A percentile compares a stretch with the other conserved stretches of the same genome.
Conservation (phyloP, 2,797 vertebrate species). For the Dendrocincla tyrannina region DNA sequence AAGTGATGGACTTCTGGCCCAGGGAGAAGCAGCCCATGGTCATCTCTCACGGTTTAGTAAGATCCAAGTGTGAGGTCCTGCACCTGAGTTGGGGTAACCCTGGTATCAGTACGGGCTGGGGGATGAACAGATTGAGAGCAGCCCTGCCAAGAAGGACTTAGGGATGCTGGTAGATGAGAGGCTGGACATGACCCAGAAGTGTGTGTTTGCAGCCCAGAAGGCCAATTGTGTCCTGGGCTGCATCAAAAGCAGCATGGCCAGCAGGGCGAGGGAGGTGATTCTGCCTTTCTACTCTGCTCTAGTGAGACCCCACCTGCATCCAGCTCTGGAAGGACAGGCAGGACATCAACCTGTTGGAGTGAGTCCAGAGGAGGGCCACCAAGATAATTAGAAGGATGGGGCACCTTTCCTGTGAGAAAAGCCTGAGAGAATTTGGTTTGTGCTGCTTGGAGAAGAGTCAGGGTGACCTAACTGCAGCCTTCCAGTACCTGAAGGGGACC, state of each 20-base stretch:
- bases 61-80: not conserved
- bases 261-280: not conserved
- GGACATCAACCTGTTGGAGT: not conserved
- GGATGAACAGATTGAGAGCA: not conserved
- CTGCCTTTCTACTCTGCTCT: not conserved
- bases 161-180: accelerated
- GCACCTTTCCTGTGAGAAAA: not conserved
- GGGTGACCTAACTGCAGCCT: not conserved
- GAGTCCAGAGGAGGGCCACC: not conserved
- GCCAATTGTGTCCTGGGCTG: accelerated
- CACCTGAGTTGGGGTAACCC: not conserved
- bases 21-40: not conserved
- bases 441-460: not conserved
- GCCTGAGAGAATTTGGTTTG: not conserved
- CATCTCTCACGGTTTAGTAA: not conserved
- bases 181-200: not conserved
- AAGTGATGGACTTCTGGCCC: not conserved
- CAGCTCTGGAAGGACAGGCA: not conserved
- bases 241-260: accelerated
- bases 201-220: accelerated
- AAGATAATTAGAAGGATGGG: not conserved
- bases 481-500: not conserved
- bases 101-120: not conserved
- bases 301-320: not conserved
- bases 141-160: not conserved